Conservation (phyloP, 2,113 vertebrate genomes). For the Laticauda laticaudata region DNA sequence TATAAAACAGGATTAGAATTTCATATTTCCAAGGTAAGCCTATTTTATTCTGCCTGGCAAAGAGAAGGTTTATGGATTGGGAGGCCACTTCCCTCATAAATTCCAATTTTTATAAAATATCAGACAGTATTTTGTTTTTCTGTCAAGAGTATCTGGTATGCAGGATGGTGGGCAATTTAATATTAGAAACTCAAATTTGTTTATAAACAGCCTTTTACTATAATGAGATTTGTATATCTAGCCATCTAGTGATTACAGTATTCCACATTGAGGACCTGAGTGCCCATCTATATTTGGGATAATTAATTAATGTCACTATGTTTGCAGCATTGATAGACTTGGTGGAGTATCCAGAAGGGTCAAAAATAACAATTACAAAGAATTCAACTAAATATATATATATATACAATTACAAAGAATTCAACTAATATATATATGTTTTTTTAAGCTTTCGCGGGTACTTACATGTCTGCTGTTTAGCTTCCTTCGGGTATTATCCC, state of each 20-base stretch:
- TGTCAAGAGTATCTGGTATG: not conserved
- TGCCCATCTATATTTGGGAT: not conserved
- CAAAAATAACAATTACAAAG: not conserved
- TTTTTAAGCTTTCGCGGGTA: no score
- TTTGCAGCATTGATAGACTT: not conserved
- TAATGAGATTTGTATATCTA: conserved; percentile 9
- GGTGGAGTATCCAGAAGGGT: not conserved
- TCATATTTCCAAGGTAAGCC: conserved; percentile 61
- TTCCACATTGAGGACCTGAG: not conserved
- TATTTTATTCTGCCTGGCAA: conserved; percentile 56
- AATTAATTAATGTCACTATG: not conserved
- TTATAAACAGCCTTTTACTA: not conserved
- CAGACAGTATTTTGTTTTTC: conserved; percentile 9
- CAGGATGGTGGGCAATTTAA: not conserved
- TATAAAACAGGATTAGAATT: conserved; percentile 63
- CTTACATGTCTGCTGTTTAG: no score
- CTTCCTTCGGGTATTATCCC: no score
- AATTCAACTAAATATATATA: no score
- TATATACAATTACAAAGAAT: not conserved
- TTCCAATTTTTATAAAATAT: conserved; percentile 41
- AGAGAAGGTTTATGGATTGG: conserved; percentile 45
- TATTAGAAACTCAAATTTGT: not conserved
- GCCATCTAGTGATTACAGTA: not conserved
- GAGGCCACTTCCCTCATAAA: conserved; percentile 36
- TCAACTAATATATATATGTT: no score